These are phyloP conservation scores for Nomada fabriciana DNA, from an alignment of 2,888 invertebrate species.

Conservation along the genomic window DNA sequence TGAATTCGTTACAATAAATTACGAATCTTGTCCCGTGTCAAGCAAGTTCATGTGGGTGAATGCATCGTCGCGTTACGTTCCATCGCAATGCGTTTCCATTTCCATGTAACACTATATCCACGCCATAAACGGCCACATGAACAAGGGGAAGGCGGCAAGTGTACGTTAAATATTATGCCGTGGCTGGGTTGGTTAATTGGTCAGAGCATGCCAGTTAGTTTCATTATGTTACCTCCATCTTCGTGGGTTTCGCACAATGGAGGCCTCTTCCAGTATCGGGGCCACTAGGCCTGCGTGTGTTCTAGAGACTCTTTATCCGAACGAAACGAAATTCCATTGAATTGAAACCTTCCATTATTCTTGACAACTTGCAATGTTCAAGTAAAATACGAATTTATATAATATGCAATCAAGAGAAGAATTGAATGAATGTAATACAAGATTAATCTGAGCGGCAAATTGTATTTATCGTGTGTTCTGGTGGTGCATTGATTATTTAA, in stretches of 20 bases:
- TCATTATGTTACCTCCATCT: conserved; percentile 82
- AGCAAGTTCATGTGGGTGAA: neutral
- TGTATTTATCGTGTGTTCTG: too few relatives aligned
- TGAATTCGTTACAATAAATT: neutral
- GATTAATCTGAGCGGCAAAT: too few relatives aligned
- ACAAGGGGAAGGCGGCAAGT: conserved; percentile 66
- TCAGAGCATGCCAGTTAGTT: conserved; percentile 81
- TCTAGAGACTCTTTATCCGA: conserved; percentile 48
- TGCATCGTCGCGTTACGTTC: conserved; percentile 24
- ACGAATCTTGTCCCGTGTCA: neutral
- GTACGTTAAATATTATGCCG: conserved; percentile 77
- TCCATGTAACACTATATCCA: conserved; percentile 72
- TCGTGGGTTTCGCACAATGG: conserved; percentile 80
- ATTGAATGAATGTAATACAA: too few relatives aligned
- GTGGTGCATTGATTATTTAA: neutral
- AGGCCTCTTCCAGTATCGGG: conserved; percentile 72
- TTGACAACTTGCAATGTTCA: too few relatives aligned
- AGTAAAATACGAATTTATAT: too few relatives aligned
- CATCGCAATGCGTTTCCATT: conserved; percentile 69
- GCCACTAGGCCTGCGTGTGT: conserved; percentile 70
- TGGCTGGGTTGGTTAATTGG: conserved; percentile 79
- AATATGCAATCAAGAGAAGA: too few relatives aligned
- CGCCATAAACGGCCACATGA: conserved; percentile 54
- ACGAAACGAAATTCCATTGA: conserved; percentile 11
- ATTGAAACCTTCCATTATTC: too few relatives aligned